phyloP scores from a whole-genome alignment of 2,888 invertebrate species.

The Danaus chrysippus region DNA sequence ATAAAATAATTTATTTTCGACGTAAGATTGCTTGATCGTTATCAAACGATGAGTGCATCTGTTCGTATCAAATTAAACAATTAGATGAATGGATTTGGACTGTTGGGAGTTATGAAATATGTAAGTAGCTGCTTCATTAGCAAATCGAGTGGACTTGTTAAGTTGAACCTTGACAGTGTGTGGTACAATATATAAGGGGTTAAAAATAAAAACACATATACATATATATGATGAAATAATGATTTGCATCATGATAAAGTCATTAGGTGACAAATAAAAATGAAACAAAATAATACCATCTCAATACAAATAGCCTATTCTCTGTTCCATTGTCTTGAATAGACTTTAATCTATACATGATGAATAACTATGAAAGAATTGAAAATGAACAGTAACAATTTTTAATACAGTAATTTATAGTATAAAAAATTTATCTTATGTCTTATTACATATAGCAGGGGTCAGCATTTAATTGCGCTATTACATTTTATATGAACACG shows the following conservation, averaged over 20 bases:
- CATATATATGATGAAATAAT: too few relatives aligned
- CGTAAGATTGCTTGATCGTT: background rate
- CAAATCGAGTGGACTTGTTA: conserved; percentile 22
- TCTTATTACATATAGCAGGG: conserved; percentile 9
- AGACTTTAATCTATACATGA: too few relatives aligned
- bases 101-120: conserved; percentile 20
- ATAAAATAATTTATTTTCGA: background rate
- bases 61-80: conserved; percentile 2
- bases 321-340: too few relatives aligned
- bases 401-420: too few relatives aligned
- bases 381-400: too few relatives aligned
- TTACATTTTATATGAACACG: conserved; percentile 19
- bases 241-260: too few relatives aligned
- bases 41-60: background rate
- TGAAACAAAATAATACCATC: too few relatives aligned
- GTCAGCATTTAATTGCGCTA: conserved; percentile 18
- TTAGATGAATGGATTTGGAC: conserved; percentile 8
- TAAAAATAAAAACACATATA: background rate
- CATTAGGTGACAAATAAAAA: too few relatives aligned
- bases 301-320: too few relatives aligned
- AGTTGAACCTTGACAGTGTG: conserved; percentile 24
- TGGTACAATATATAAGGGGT: conserved; percentile 16
- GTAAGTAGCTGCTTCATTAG: conserved; percentile 25
- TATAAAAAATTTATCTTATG: conserved; percentile 2
- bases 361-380: too few relatives aligned